phyloP scores from a whole-genome alignment of 2,888 invertebrate species.

The Drosophila mercatorum region DNA sequence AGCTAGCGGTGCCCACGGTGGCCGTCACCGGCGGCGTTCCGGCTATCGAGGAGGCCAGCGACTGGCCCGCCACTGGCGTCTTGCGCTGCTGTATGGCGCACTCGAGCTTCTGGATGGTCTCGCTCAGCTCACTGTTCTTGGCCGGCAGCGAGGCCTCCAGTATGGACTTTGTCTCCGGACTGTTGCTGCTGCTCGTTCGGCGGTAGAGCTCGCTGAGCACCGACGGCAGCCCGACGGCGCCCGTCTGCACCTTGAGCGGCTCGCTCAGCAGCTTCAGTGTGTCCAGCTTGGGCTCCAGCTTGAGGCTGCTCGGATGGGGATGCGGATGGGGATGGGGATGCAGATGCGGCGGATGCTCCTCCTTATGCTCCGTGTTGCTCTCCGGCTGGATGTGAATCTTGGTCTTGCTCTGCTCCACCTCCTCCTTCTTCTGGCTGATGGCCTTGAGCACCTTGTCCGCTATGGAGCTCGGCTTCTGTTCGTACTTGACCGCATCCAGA shows the following conservation, averaged over 20 bases:
- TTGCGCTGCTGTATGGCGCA: conserved; percentile 84
- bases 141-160: conserved; percentile 82
- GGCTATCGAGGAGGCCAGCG: conserved; percentile 54
- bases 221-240: conserved; percentile 1
- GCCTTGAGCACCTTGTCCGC: conserved; percentile 88
- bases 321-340: conserved; percentile 27
- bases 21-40: conserved; percentile 65
- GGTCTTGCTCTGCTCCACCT: conserved; percentile 84
- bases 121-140: conserved; percentile 87
- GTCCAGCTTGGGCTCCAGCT: conserved; percentile 34
- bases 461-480: conserved; percentile 86
- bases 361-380: conserved; percentile 71
- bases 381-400: conserved; percentile 77
- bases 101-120: conserved; percentile 87
- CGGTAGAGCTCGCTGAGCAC: conserved; percentile 58
- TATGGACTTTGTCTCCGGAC: conserved; percentile 83
- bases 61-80: conserved; percentile 72
- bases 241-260: conserved; percentile 81
- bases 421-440: conserved; percentile 86
- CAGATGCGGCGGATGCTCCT: conserved; percentile 18
- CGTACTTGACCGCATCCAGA: conserved; percentile 82
- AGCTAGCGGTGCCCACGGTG: conserved; percentile 40
- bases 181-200: conserved; percentile 62
- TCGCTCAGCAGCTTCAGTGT: conserved; percentile 64
- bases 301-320: conserved; percentile 1